Percentiles rank a stretch among this genome's conserved stretches.
Conservation (phyloP, 2,113 vertebrate genomes). For the Raja brachyura region DNA sequence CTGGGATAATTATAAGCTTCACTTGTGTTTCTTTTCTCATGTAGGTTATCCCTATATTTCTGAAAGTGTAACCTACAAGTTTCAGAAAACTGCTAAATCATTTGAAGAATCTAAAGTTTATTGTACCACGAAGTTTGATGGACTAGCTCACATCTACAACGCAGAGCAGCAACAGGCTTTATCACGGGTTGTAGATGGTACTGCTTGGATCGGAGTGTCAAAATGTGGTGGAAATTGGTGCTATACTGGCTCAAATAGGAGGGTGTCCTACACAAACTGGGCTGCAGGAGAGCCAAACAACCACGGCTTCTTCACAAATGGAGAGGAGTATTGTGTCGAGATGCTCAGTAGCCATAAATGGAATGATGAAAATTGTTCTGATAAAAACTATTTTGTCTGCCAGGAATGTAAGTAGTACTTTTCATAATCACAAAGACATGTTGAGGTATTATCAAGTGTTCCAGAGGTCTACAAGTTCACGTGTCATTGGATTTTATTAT, state of each 20-base stretch:
- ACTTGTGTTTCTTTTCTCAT: background rate
- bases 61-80: background rate
- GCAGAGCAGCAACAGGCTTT: background rate
- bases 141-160: background rate
- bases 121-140: background rate
- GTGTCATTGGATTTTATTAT: background rate
- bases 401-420: constrained; percentile 2
- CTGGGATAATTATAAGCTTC: background rate
- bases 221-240: background rate
- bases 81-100: background rate
- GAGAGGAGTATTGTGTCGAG: background rate
- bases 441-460: background rate
- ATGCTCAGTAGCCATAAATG: background rate
- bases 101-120: background rate
- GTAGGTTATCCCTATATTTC: background rate
- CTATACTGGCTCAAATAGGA: background rate
- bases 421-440: background rate
- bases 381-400: background rate
- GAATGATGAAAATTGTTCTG: background rate
- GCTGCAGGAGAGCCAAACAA: background rate
- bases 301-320: background rate
- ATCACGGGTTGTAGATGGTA: background rate
- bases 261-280: background rate
- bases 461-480: background rate
- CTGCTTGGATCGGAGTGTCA: background rate